These are phyloP conservation scores for Standfussiana lucernea DNA, from an alignment of 2,888 invertebrate species.

Conservation along the genomic window DNA sequence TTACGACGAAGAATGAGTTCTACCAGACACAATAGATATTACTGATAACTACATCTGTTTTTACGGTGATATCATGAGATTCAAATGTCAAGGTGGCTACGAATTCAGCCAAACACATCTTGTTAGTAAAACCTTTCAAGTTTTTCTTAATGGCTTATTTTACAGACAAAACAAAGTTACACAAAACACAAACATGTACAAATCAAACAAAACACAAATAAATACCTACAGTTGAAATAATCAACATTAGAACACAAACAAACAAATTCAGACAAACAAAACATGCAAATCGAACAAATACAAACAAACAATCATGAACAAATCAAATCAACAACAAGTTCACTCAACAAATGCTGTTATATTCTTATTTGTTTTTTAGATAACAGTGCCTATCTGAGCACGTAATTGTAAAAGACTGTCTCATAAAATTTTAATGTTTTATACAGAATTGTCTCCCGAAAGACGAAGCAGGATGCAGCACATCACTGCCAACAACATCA, in stretches of 20 bases:
- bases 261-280: neutral
- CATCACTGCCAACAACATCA: neutral
- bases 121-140: constrained; percentile 9
- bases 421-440: neutral
- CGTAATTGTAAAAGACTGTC: neutral
- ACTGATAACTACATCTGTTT: constrained; percentile 19
- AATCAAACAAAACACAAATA: neutral
- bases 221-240: neutral
- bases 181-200: neutral
- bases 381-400: neutral
- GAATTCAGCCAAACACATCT: constrained; percentile 13
- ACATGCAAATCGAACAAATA: neutral
- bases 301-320: neutral
- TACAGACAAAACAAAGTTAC: neutral
- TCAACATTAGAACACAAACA: neutral
- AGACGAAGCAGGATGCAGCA: constrained; percentile 17
- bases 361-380: neutral
- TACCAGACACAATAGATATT: neutral
- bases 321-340: neutral
- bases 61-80: neutral
- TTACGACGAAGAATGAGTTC: neutral
- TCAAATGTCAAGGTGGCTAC: neutral
- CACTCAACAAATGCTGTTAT: neutral
- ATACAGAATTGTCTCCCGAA: constrained; percentile 42
- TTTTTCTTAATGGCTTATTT: neutral